A percentile compares a stretch with the other conserved stretches of the same genome.
Conservation (phyloP, 2,888 invertebrate genomes). For the Sialis lutaria region DNA sequence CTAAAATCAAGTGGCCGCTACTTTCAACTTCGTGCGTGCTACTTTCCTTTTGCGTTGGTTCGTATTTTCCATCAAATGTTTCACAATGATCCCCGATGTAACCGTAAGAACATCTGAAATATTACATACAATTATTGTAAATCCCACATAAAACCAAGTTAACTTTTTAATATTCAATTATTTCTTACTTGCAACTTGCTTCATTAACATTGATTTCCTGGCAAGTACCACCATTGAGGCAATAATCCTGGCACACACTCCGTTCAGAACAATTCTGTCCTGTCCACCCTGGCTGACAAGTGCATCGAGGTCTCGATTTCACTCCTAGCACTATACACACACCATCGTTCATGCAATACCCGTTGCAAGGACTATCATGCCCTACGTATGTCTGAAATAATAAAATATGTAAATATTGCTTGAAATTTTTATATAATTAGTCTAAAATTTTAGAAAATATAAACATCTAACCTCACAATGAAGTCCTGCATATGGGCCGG, state of each 20-base stretch:
- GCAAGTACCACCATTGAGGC: constrained; percentile 35
- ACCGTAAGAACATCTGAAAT: not conserved
- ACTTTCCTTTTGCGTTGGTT: constrained; percentile 13
- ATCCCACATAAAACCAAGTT: not conserved
- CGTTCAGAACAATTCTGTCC: constrained; percentile 35
- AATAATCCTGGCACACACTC: constrained; percentile 27
- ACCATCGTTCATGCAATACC: constrained; percentile 36
- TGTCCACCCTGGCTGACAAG: constrained; percentile 36
- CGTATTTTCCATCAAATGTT: not conserved
- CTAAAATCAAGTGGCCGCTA: constrained; percentile 18
- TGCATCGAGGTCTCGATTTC: constrained; percentile 30
- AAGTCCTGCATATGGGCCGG: constrained; percentile 29
- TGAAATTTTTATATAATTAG: not conserved
- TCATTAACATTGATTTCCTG: constrained; percentile 21
- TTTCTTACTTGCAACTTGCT: constrained; percentile 24
- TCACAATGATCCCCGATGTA: not conserved
- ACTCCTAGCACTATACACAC: constrained; percentile 36
- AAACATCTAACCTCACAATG: constrained; percentile 29
- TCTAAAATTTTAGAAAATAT: constrained; percentile 7
- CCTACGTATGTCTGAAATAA: constrained; percentile 29
- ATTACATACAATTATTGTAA: not conserved
- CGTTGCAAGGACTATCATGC: constrained; percentile 41
- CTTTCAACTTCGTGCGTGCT: constrained; percentile 20
- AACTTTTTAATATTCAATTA: not conserved
- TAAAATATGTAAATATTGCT: not conserved